phyloP scores from a whole-genome alignment of 2,888 invertebrate species.

The Sinohyriopsis cumingii region DNA sequence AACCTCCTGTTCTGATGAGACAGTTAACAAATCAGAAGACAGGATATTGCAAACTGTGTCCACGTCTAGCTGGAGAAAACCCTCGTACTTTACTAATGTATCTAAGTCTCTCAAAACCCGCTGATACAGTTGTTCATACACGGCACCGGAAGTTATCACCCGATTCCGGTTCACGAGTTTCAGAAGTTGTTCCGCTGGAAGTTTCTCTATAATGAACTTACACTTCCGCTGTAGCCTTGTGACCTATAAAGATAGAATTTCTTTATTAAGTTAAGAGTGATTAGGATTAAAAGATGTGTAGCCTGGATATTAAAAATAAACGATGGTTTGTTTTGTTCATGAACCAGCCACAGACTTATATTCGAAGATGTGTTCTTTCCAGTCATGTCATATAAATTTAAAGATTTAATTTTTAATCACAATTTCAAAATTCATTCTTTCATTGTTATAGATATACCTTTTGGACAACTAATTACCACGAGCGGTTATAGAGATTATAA shows the following conservation, averaged over 20 bases:
- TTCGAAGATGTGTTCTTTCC: no score
- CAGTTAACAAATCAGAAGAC: conserved; percentile 29
- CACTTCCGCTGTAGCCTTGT: conserved; percentile 5
- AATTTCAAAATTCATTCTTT: no score
- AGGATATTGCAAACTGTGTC: conserved; percentile 40
- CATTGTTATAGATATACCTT: no score
- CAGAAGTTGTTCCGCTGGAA: conserved; percentile 37
- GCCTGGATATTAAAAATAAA: no score
- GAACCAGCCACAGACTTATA: no score
- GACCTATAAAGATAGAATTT: no score
- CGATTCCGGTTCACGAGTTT: conserved; percentile 27
- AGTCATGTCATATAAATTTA: no score
- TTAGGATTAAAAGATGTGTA: no score
- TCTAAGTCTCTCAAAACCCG: conserved; percentile 14
- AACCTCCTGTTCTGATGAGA: conserved; percentile 54
- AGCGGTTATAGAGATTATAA: background rate
- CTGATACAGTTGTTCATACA: conserved; percentile 18
- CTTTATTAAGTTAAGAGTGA: no score
- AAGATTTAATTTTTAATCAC: no score
- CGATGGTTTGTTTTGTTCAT: no score
- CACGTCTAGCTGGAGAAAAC: conserved; percentile 35
- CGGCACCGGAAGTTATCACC: conserved; percentile 6
- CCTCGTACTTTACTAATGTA: conserved; percentile 10
- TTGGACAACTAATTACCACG: no score
- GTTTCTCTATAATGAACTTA: conserved; percentile 19